Conservation (phyloP, 1,140 invertebrate species). For the Stenopsyche tienmushanensis region DNA sequence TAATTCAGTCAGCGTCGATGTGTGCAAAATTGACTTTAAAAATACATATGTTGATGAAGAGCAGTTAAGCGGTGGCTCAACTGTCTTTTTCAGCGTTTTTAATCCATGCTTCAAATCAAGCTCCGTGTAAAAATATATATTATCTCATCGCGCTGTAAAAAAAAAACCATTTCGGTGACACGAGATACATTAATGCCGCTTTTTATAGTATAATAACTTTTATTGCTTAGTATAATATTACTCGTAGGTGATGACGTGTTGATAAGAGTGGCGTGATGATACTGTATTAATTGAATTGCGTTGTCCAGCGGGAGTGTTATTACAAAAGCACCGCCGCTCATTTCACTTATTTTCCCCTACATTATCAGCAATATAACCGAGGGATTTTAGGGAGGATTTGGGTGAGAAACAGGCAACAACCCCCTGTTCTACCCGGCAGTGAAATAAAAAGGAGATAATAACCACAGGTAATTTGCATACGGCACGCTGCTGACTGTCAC, state of each 20-base stretch:
- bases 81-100: too few relatives aligned
- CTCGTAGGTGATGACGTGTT: too few relatives aligned
- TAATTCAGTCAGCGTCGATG: too few relatives aligned
- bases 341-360: background rate
- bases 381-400: background rate
- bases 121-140: too few relatives aligned
- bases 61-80: too few relatives aligned
- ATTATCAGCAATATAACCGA: background rate
- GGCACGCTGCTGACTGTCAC: conserved; percentile 40
- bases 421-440: background rate
- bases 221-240: background rate
- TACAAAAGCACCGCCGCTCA: background rate
- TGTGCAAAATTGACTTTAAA: too few relatives aligned
- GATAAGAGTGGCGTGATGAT: background rate
- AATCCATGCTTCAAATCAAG: too few relatives aligned
- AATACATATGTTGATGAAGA: too few relatives aligned
- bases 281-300: background rate
- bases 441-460: conserved; percentile 39
- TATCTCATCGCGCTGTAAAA: background rate
- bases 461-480: conserved; percentile 41
- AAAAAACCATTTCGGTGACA: background rate
- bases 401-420: background rate
- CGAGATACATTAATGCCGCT: background rate
- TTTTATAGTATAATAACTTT: background rate
- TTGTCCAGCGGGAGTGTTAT: background rate